Conservation (phyloP, 2,797 vertebrate genomes). For the Sebastes baramenuke region DNA sequence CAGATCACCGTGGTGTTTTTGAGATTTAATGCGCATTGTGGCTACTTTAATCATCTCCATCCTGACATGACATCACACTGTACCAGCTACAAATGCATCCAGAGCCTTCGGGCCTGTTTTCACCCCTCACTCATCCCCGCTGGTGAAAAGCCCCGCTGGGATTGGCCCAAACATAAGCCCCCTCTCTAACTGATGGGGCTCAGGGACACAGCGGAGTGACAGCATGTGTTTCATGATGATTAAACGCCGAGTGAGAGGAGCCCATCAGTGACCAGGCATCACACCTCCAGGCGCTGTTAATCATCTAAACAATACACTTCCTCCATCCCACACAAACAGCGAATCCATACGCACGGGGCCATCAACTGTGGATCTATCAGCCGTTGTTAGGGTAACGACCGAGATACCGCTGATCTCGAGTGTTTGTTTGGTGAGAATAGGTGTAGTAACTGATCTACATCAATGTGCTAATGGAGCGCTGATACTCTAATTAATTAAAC, state of each 20-base stretch:
- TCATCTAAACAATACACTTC: constrained; percentile 70
- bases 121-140: constrained; percentile 9
- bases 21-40: constrained; percentile 59
- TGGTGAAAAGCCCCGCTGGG: constrained; percentile 26
- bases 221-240: constrained; percentile 70
- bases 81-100: constrained; percentile 5
- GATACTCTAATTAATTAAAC: constrained; percentile 50
- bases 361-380: constrained; percentile 49
- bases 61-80: constrained; percentile 46
- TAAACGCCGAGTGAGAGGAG: constrained; percentile 56
- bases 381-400: constrained; percentile 23
- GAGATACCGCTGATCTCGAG: constrained; percentile 26
- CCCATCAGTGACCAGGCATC: constrained; percentile 59
- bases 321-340: constrained; percentile 25
- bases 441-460: constrained; percentile 37
- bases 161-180: constrained; percentile 42
- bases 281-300: constrained; percentile 72
- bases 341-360: constrained; percentile 41
- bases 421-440: constrained; percentile 48
- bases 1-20: constrained; percentile 46
- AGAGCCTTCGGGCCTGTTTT: constrained; percentile 4
- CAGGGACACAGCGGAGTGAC: constrained; percentile 52
- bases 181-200: constrained; percentile 64
- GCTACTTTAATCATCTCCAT: constrained; percentile 66
- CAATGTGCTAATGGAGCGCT: constrained; percentile 39